Base-by-base conservation (phyloP, 2,113 vertebrate genomes). In the Carassius gibelio region DNA sequence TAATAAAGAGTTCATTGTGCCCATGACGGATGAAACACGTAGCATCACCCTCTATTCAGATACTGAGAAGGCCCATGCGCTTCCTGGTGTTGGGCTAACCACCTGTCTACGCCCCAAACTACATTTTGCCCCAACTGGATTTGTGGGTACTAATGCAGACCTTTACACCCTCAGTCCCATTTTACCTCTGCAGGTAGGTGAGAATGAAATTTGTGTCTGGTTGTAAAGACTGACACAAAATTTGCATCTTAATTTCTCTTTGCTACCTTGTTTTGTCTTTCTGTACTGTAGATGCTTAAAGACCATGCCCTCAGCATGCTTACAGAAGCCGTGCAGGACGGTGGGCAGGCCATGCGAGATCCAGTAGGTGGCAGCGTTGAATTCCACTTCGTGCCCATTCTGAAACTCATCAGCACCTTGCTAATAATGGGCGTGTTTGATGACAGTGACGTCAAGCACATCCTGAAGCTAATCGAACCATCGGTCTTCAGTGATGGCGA, bases 401-500 rank as follows among this genome's bases (percentile, higher is more conserved):
- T 99, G 50, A 99, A 99, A 61, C 93, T 99, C 5, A 96, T 98
- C 88, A 98, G 96, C 55, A 98, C 96, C 0, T 87, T 99, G 84
- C 94, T 99, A 89, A 97, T 97, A 2, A 97, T 99, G 95, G 98
- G 97, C 0, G 93, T 98, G 88, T 95, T 98, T 88, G 94, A 96
- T 0, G 96, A 99, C 0, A 93, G 91, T 0, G 96, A 99, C 11
- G 95, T 96, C 42, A 94, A 94, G n/a, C 94, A 98, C 64, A 95
- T 99, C 83, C 94, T 99, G 21, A 94, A 96, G 62, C 97, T 99
- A 96, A 99, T 99, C 23, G 97, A 99, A 71, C 97, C 97, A 5
- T 94, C 94, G 0, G 97, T 99, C 0, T 99, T 99, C 8, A 92
- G 92, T 1, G 86, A 92, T 10, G 83, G 88, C 3, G 94, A 93